Evolutionary conservation across 2,888 invertebrate species (phyloP), one percentile per base, ranked within the genome.

Genomic region (Eremobia ochroleuca): DNA sequence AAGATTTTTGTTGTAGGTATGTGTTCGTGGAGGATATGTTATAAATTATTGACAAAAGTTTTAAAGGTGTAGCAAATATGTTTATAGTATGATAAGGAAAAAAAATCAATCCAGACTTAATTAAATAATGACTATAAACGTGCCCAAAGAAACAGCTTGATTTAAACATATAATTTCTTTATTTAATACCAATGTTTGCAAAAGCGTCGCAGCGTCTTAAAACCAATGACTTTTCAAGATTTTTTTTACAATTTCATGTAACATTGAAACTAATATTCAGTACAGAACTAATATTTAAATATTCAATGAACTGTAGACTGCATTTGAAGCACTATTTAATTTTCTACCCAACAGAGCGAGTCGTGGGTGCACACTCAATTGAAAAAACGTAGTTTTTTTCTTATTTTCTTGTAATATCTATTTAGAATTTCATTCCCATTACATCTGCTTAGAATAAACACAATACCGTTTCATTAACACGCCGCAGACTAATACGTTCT

Each of bases 281-380:
- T 58, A 18, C 67, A 52, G n/a, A 69, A 73, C 43, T 37, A 69
- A 77, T 64, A 82, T 73, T 79, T 74, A 68, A 74, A 79, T 64
- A 74, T 79, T 79, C 46, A 72, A 79, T 79, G 11, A 74, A 78
- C 55, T 58, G 18, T 3, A 62, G 59, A 55, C 37, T 69, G 40
- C 15, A 31, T 61, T 83, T 83, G 55, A 71, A 83, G 76, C 72
- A 69, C 72, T 66, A 72, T 83, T 83, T 72, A 79, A 79, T 83
- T 58, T 79, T 79, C 67, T 59, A 15, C 31, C 21, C 5, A 79
- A 55, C 31, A 52, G 79, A 83, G 72, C 76, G 55, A 69, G 37
- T 69, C 72, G 71, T 46, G 43, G 58, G 13, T 64, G 70, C 62
- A 73, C 40, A 69, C 6, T 55, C 46, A 46, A 73, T 79, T 64